Conservation (phyloP, 2,113 vertebrate genomes). For the Equus quagga region DNA sequence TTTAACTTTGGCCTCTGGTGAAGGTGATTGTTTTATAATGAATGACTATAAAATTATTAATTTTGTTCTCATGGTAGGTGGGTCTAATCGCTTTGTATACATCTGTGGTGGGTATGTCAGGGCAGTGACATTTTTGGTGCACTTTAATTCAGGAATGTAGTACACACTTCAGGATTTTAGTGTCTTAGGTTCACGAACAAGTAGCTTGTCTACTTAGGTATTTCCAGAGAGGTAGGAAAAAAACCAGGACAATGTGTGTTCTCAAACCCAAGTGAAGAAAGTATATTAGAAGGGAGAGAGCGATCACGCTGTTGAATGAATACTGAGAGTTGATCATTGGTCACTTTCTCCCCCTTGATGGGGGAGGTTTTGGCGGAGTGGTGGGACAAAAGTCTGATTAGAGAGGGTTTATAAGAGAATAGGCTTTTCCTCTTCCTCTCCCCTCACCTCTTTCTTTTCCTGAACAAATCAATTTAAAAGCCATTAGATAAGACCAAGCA, state of each 20-base stretch:
- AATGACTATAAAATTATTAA: constrained; percentile 24
- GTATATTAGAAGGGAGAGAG: neutral
- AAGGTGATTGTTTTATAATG: constrained; percentile 33
- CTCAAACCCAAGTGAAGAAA: neutral
- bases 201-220: neutral
- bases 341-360: neutral
- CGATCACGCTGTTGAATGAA: neutral
- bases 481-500: neutral
- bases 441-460: neutral
- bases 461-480: neutral
- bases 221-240: neutral
- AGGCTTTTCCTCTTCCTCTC: neutral
- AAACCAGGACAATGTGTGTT: neutral
- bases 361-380: neutral
- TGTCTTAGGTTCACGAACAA: neutral
- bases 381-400: neutral
- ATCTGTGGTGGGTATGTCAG: neutral
- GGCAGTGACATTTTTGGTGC: neutral
- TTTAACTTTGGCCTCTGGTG: constrained; percentile 60
- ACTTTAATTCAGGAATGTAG: neutral
- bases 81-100: neutral
- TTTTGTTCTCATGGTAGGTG: neutral
- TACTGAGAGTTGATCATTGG: neutral
- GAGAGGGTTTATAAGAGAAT: neutral
- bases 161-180: neutral